A percentile compares a stretch with the other conserved stretches of the same genome.
Conservation (phyloP, 1,140 invertebrate genomes). For the Cecropterus lyciades region DNA sequence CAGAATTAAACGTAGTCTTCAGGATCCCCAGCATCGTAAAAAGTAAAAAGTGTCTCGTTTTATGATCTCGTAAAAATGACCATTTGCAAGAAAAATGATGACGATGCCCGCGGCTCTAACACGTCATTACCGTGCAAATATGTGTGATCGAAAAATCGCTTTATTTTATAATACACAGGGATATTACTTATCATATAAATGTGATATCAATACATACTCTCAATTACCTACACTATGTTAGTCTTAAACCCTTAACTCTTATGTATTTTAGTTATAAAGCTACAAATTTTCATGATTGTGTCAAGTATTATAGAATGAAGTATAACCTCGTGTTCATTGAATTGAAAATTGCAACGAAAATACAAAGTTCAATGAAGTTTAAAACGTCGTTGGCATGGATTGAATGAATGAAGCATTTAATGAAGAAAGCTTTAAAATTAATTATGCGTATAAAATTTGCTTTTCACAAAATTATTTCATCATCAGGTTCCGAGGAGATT, state of each 20-base stretch:
- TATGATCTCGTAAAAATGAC: slow-evolving; percentile 23
- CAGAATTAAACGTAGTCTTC: slow-evolving; percentile 11
- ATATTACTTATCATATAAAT: not conserved
- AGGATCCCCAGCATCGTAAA: slow-evolving; percentile 5
- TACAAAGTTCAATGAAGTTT: too few species aligned
- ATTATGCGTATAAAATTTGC: slow-evolving; percentile 3
- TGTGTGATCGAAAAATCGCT: slow-evolving; percentile 15
- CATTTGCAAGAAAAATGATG: slow-evolving; percentile 28
- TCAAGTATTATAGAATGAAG: too few species aligned
- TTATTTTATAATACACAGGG: not conserved
- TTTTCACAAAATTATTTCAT: slow-evolving; percentile 32
- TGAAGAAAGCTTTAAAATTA: slow-evolving; percentile 4
- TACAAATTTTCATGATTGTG: too few species aligned
- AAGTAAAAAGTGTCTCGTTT: slow-evolving; percentile 16
- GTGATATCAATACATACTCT: too few species aligned
- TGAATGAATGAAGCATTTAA: too few species aligned
- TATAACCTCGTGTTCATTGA: too few species aligned
- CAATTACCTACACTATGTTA: too few species aligned
- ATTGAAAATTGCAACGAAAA: too few species aligned
- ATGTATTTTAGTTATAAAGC: too few species aligned
- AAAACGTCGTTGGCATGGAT: too few species aligned
- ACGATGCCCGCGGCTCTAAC: slow-evolving; percentile 6
- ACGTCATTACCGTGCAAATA: slow-evolving; percentile 23
- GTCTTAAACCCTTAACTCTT: too few species aligned
- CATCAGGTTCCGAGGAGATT: slow-evolving; percentile 21